Percentiles rank a stretch among this genome's conserved stretches.
These are phyloP conservation scores for Chloromyia formosa DNA, from an alignment of 2,888 invertebrate genomes.

Conservation along the genomic window DNA sequence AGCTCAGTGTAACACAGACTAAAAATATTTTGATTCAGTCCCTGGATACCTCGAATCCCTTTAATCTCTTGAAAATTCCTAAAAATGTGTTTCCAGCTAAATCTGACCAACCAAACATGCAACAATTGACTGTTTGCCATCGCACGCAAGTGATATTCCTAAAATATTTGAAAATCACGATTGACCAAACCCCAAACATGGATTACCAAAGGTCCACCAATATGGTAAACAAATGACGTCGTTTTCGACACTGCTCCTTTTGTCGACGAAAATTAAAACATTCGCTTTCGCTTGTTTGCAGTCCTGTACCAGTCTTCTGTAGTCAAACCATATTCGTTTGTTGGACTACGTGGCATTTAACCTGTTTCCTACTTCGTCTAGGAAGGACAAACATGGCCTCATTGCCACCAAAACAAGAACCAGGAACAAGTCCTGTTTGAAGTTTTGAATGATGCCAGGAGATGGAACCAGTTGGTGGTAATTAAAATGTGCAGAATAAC, in stretches of 20 bases:
- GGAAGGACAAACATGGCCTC: no score
- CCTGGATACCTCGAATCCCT: no score
- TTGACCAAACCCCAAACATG: slow-evolving; percentile 22
- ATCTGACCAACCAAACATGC: no score
- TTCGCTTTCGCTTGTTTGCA: slow-evolving; percentile 26
- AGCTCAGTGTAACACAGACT: no score
- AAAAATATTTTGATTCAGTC: no score
- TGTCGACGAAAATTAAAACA: slow-evolving; percentile 41
- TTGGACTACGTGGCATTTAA: no score
- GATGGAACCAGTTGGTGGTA: slow-evolving; percentile 40
- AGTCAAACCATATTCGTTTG: background rate
- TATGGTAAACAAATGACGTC: slow-evolving; percentile 27
- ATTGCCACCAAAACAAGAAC: background rate
- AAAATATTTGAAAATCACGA: slow-evolving; percentile 39
- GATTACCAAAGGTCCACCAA: slow-evolving; percentile 26
- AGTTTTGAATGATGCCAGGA: slow-evolving; percentile 26
- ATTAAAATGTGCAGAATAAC: slow-evolving; percentile 44
- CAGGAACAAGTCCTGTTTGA: background rate
- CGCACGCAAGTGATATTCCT: background rate
- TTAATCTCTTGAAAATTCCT: no score
- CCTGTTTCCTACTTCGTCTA: no score
- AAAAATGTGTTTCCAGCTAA: no score
- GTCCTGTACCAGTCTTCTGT: slow-evolving; percentile 23
- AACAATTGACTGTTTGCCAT: no score
- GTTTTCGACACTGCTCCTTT: slow-evolving; percentile 23